These are phyloP conservation scores for Oscheius sp. DNA, from an alignment of 2,888 invertebrate species.

Conservation along the genomic window DNA sequence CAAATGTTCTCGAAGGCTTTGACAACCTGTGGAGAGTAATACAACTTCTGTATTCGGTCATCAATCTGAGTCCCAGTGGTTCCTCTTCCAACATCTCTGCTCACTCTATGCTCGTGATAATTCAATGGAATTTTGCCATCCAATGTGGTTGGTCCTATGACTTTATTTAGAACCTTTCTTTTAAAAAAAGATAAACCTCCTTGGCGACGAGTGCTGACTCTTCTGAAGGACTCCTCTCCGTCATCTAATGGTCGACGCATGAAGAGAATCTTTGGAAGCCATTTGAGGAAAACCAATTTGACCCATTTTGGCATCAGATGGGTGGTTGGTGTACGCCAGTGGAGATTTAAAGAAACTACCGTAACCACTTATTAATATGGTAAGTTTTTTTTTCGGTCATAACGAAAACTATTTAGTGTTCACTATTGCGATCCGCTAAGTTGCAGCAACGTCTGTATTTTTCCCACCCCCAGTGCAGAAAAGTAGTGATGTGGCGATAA, in stretches of 20 bases:
- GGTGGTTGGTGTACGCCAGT: slow-evolving; percentile 85
- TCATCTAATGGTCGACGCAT: slow-evolving; percentile 82
- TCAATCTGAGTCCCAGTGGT: slow-evolving; percentile 49
- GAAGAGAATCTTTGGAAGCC: slow-evolving; percentile 82
- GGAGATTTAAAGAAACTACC: slow-evolving; percentile 93
- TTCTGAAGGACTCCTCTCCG: slow-evolving; percentile 36
- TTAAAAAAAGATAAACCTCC: too few relatives aligned
- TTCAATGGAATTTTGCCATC: slow-evolving; percentile 56
- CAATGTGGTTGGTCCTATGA: slow-evolving; percentile 42
- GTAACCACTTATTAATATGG: too few relatives aligned
- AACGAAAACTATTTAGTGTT: too few relatives aligned
- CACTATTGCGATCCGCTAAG: too few relatives aligned
- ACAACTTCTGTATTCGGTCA: slow-evolving; percentile 55
- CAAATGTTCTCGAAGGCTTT: slow-evolving; percentile 92
- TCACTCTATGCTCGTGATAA: slow-evolving; percentile 54
- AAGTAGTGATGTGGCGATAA: too few relatives aligned
- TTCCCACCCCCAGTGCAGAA: too few relatives aligned
- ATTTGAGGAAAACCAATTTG: slow-evolving; percentile 85
- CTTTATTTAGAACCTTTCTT: too few relatives aligned
- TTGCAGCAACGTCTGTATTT: too few relatives aligned
- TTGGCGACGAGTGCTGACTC: slow-evolving; percentile 19
- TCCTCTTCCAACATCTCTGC: slow-evolving; percentile 44
- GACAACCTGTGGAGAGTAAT: slow-evolving; percentile 60
- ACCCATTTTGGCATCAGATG: slow-evolving; percentile 91
- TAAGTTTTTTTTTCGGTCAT: too few relatives aligned